Evolutionary conservation across 2,113 vertebrate genomes (phyloP), one percentile per base, ranked within the genome.

Genomic region (Bostrychus sinensis): DNA sequence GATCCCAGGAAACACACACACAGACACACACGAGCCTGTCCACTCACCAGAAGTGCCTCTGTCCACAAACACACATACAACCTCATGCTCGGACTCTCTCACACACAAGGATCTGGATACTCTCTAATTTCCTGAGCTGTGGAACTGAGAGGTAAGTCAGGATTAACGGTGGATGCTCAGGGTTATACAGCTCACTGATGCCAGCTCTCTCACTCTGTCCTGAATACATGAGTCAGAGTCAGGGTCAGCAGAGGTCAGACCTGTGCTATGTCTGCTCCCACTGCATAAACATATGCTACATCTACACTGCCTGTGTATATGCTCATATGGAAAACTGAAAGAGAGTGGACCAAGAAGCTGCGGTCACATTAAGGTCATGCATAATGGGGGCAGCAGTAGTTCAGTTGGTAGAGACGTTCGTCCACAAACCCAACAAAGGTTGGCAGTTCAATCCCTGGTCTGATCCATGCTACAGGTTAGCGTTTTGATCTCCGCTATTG

Each of bases 41-140:
- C 57, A 28, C 67, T 68, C 19, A 54, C 8, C 55, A 57, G 37
- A 19, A 42, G 28, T n/a, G 54, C 43, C 51, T 77, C 59, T 62
- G 55, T 38, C 63, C 66, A 53, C 61, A 70, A 32, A 39, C 25
- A 54, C 64, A 75, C 34, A 32, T 26, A 30, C 34, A 25, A 28
- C 32, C 23, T 19, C 25, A 11, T 43, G 43, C 23, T 64, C 56
- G 30, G 56, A 53, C 63, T 58, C 54, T 37, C 32, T 48, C 62
- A 56, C 46, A 45, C 39, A 32, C 9, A 20, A 3, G 2, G 34
- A 13, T 75, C 45, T 64, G 58, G 62, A 75, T 23, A 59, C 73
- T 57, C 80, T 85, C 67, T 82, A 69, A 83, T 78, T 82, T 80
- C 61, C 73, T 67, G 53, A 76, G 64, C 62, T 48, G 60, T 39